phyloP scores from a whole-genome alignment of 2,888 invertebrate genomes.

The Zygogramma bicolorata region DNA sequence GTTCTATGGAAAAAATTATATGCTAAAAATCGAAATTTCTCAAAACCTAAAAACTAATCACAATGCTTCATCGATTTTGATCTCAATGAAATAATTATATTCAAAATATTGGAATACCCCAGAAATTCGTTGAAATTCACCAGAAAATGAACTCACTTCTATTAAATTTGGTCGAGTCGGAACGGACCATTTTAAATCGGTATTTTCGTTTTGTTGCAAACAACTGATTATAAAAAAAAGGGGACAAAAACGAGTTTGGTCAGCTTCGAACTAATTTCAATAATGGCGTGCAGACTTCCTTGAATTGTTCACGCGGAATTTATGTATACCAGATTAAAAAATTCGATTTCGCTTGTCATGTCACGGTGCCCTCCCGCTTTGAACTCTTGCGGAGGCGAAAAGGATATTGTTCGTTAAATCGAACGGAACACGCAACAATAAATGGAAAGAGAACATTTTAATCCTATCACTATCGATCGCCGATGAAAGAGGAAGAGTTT shows the following conservation, averaged over 20 bases:
- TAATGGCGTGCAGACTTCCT: neutral
- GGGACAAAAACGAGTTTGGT: neutral
- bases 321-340: neutral
- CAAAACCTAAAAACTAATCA: too few species aligned
- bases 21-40: too few species aligned
- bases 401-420: neutral
- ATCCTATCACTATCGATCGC: neutral
- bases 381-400: neutral
- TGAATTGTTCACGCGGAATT: neutral
- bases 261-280: neutral
- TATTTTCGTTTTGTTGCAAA: neutral
- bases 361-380: neutral
- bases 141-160: too few species aligned
- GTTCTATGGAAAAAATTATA: too few species aligned
- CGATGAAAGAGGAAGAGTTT: conserved; percentile 34
- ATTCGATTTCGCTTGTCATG: neutral
- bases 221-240: neutral
- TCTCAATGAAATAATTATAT: too few species aligned
- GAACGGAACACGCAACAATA: neutral
- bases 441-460: neutral
- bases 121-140: too few species aligned
- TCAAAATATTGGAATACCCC: too few species aligned
- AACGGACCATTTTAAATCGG: too few species aligned
- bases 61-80: too few species aligned
- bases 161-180: too few species aligned